Evolutionary conservation across 2,888 invertebrate species (phyloP), one percentile per base, ranked within the genome.

Genomic region (Lasioglossum leucozonium): DNA sequence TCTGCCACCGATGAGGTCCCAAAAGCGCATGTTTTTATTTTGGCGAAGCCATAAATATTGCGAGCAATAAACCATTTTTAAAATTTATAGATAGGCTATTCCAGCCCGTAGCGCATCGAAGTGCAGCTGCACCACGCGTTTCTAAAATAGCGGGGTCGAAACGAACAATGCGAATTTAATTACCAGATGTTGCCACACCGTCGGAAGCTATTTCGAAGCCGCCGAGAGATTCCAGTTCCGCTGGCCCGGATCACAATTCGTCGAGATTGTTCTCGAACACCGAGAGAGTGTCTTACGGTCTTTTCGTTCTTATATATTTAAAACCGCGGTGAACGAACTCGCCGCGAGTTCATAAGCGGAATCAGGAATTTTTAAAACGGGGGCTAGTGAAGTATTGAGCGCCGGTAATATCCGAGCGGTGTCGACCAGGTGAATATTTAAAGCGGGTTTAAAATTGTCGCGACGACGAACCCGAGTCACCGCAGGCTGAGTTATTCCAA

Each of bases 131-230:
- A 26, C 58, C 58, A 26, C 26, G 30, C 71, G 42, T 72, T 72
- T 72, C 42, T n/a, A 13, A 58, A 58, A 58, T 58, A 58, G 58
- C 58, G 26, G 11, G 11, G 0, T 26, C 58, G 58, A 26, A 58
- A 58, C 58, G 58, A 58, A 58, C 58, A 58, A 58, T 58, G 58
- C 26, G 26, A 58, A 58, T 58, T 58, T 58, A 58, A 58, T 58
- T 58, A 58, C n/a, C 58, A 58, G 58, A 58, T 58, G 58, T 26
- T 58, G 11, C 58, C 26, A 26, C 26, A 26, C 26, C 58, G 58
- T 26, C n/a, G 58, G 26, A 26, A 58, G 58, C 58, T 58, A 58
- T 58, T 58, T 58, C 58, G 58, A 58, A 58, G 58, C 58, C 58
- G 26, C 58, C 22, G 2, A 8, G 51, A 22, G 51, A 51, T 51